A percentile compares a stretch with the other conserved stretches of the same genome.
Conservation (phyloP, 2,113 vertebrate species). For the Takifugu flavidus region DNA sequence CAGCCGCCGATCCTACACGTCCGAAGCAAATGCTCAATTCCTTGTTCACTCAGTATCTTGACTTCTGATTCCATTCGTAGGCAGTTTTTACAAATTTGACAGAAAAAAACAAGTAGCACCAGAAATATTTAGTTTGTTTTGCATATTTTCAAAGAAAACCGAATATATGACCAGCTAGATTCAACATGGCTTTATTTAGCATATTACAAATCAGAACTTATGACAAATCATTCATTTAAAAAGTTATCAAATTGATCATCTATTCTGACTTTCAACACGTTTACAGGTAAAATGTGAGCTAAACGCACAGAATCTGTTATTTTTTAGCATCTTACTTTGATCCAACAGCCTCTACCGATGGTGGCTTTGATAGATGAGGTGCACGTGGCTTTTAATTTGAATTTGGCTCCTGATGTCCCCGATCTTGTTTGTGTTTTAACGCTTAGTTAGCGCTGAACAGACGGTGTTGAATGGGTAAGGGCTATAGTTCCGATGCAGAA, state of each 20-base stretch:
- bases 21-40: slow-evolving; percentile 45
- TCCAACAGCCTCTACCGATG: not conserved
- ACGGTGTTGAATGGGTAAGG: slow-evolving; percentile 52
- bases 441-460: slow-evolving; percentile 2
- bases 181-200: too few species aligned
- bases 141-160: not conserved
- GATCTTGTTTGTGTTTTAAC: slow-evolving; percentile 10
- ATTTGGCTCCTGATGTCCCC: not conserved
- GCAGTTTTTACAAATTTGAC: too few species aligned
- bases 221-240: not conserved
- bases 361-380: not conserved
- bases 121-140: not conserved
- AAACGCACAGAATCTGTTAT: too few species aligned
- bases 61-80: too few species aligned
- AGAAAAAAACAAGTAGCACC: too few species aligned
- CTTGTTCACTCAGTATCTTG: not conserved
- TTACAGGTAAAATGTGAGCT: too few species aligned
- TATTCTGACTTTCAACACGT: not conserved
- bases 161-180: too few species aligned
- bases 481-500: slow-evolving; percentile 44
- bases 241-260: slow-evolving; percentile 4
- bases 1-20: slow-evolving; percentile 28
- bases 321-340: not conserved
- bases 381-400: not conserved
- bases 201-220: not conserved